Percentiles rank a stretch among this genome's conserved stretches.
These are phyloP conservation scores for Norana najaformis DNA, from an alignment of 2,888 invertebrate species.

Conservation along the genomic window DNA sequence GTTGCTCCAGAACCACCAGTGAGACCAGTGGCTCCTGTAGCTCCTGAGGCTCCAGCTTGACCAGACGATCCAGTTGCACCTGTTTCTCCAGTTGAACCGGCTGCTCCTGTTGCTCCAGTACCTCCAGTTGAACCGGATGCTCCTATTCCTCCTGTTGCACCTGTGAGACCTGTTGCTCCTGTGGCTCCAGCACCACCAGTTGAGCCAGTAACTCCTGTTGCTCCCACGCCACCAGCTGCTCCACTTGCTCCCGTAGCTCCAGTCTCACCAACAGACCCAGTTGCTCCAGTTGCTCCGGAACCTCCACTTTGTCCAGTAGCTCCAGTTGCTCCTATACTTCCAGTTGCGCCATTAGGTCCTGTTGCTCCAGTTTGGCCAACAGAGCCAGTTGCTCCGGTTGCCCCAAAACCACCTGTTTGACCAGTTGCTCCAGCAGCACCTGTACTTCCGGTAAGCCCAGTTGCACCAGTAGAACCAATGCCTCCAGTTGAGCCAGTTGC, in stretches of 20 bases:
- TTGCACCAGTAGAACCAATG: neutral
- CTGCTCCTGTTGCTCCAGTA: neutral
- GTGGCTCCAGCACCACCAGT: too few relatives aligned
- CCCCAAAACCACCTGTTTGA: neutral
- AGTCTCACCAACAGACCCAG: neutral
- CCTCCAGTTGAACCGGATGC: neutral
- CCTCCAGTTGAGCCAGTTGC: neutral
- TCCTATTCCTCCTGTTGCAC: neutral
- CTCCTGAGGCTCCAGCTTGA: constrained; percentile 27
- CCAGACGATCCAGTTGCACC: constrained; percentile 23
- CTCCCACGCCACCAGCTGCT: neutral
- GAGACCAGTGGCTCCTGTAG: constrained; percentile 22
- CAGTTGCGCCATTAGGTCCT: neutral
- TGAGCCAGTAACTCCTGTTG: neutral
- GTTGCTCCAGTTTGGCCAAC: neutral
- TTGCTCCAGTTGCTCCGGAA: neutral
- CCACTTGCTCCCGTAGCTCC: neutral
- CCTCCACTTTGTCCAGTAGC: too few relatives aligned
- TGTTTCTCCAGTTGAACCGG: neutral
- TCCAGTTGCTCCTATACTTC: neutral
- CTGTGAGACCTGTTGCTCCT: neutral
- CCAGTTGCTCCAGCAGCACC: neutral
- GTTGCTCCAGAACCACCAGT: constrained; percentile 29
- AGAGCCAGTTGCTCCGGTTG: neutral
- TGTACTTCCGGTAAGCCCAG: neutral